Evolutionary conservation across 2,797 vertebrate species (phyloP).

Genomic region (Semaprochilodus insignis): DNA sequence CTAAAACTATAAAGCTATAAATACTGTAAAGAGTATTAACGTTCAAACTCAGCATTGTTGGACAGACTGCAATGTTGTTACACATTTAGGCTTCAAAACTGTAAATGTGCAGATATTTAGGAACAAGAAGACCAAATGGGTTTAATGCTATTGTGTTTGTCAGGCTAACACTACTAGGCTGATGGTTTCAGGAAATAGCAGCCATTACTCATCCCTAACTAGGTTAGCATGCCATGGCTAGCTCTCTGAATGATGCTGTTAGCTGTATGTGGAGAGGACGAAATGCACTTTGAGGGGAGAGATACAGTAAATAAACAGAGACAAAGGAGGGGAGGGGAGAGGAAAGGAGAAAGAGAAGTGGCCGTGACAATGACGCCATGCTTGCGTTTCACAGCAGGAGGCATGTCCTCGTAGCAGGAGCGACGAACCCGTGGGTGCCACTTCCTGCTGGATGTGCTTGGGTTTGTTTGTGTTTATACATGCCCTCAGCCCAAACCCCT

Average conservation of each 20-base stretch:
- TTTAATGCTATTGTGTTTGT: background rate
- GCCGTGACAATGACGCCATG: slow-evolving; percentile 28
- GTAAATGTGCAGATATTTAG: background rate
- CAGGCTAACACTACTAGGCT: background rate
- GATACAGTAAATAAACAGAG: slow-evolving; percentile 16
- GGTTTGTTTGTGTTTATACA: slow-evolving; percentile 35
- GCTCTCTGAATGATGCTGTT: slow-evolving; percentile 19
- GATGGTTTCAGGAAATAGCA: slow-evolving; percentile 14
- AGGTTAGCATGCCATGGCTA: slow-evolving; percentile 23
- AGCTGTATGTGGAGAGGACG: background rate
- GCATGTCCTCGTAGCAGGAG: background rate
- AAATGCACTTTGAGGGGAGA: slow-evolving; percentile 21
- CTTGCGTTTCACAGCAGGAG: slow-evolving; percentile 20
- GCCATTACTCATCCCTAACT: slow-evolving; percentile 8
- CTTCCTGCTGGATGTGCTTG: slow-evolving; percentile 19
- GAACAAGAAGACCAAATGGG: background rate
- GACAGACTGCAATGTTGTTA: background rate
- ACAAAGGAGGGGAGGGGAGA: background rate
- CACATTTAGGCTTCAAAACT: background rate
- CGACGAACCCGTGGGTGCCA: background rate
- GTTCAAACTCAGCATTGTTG: background rate
- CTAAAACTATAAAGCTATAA: too few species aligned
- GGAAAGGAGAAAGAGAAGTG: background rate
- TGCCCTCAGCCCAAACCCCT: slow-evolving; percentile 20
- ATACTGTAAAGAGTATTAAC: too few species aligned